phyloP scores from a whole-genome alignment of 2,797 vertebrate genomes.

The Pachyuromys duprasi region DNA sequence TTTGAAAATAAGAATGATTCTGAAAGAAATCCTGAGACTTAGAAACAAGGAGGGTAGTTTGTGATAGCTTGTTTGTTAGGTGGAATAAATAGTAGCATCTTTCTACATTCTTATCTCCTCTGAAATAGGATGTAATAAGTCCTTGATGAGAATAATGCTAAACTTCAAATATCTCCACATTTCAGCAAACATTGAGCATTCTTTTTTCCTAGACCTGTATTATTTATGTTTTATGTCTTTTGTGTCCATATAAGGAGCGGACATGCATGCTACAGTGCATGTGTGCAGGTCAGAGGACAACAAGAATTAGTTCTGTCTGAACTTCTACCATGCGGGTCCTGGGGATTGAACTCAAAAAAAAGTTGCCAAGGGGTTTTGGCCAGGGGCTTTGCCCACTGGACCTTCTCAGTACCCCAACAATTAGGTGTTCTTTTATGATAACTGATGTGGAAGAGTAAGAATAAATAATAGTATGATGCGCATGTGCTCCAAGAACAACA shows the following conservation, averaged over 20 bases:
- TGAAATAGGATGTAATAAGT: background rate
- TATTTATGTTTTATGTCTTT: background rate
- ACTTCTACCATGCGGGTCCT: background rate
- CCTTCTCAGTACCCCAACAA: background rate
- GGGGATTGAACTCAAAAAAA: background rate
- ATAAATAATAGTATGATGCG: background rate
- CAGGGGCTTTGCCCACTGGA: background rate
- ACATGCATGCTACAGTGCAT: too few species aligned
- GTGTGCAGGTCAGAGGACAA: background rate
- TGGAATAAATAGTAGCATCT: slow-evolving; percentile 43
- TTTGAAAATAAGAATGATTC: slow-evolving; percentile 53
- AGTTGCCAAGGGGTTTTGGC: background rate
- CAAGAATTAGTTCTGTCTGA: background rate
- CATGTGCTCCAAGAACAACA: too few species aligned
- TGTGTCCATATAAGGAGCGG: background rate
- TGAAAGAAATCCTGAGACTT: slow-evolving; percentile 47
- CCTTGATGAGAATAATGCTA: background rate
- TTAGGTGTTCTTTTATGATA: background rate
- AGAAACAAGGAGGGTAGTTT: background rate
- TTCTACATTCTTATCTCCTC: background rate
- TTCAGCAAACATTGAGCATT: background rate
- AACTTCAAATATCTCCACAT: background rate
- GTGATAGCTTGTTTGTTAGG: background rate
- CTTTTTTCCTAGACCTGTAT: background rate
- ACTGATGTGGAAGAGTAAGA: background rate